Evolutionary conservation across 2,113 vertebrate genomes (phyloP).

Genomic region (Mustelus asterias): DNA sequence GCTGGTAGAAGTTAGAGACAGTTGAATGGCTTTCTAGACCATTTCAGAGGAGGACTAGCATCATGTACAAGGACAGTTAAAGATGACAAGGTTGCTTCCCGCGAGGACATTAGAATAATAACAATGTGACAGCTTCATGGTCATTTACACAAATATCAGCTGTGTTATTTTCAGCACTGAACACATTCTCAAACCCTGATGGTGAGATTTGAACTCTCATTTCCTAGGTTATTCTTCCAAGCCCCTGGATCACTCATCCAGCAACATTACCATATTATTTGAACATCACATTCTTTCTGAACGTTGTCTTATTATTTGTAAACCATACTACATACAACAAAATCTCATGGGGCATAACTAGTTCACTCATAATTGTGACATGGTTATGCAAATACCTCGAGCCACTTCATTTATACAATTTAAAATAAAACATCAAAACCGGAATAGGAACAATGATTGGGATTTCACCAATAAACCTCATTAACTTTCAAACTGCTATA

Average conservation of each 20-base stretch:
- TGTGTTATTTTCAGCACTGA: background rate
- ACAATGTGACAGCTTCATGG: background rate
- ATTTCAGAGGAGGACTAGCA: too few relatives aligned
- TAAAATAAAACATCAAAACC: background rate
- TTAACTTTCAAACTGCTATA: background rate
- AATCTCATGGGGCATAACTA: background rate
- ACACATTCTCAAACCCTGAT: background rate
- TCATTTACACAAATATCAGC: background rate
- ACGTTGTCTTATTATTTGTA: background rate
- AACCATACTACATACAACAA: background rate
- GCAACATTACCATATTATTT: too few relatives aligned
- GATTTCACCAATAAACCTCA: too few relatives aligned
- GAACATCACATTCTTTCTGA: background rate
- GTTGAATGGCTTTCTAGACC: too few relatives aligned
- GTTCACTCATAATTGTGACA: background rate
- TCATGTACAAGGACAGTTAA: background rate
- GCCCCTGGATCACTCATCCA: too few relatives aligned
- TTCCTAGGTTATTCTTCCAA: too few relatives aligned
- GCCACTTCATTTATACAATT: background rate
- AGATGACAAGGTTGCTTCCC: background rate
- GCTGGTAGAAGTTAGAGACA: too few relatives aligned
- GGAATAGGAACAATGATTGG: too few relatives aligned
- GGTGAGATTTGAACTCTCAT: too few relatives aligned
- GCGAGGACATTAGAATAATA: background rate
- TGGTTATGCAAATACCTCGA: background rate